A percentile compares a stretch with the other conserved stretches of the same genome.
Evolutionary conservation across 2,888 invertebrate species (phyloP).

Genomic region (Synergus japonicus): DNA sequence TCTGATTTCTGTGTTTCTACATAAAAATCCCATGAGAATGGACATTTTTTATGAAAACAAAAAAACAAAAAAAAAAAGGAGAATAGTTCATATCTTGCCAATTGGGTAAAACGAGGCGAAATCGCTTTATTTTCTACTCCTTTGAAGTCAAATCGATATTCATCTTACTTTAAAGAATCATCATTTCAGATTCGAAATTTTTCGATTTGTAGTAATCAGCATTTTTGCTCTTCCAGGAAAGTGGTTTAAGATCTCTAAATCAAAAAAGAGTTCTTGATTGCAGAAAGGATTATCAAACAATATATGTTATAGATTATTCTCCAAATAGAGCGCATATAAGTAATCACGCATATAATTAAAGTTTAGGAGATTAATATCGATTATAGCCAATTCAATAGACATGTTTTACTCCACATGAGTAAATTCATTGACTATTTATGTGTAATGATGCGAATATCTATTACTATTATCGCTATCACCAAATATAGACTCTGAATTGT

Average conservation of each 20-base stretch:
- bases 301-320: too few relatives aligned
- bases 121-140: slow-evolving; percentile 1
- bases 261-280: slow-evolving; percentile 17
- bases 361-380: slow-evolving; percentile 1
- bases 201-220: background rate
- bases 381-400: background rate
- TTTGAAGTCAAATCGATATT: slow-evolving; percentile 3
- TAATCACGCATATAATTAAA: background rate
- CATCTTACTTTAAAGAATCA: background rate
- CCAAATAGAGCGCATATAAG: too few relatives aligned
- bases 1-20: too few relatives aligned
- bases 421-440: slow-evolving; percentile 7
- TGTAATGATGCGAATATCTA: slow-evolving; percentile 1
- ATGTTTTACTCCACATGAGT: slow-evolving; percentile 13
- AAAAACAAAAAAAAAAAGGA: background rate
- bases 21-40: background rate
- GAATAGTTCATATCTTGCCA: background rate
- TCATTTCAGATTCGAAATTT: background rate
- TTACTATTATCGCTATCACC: background rate
- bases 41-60: background rate
- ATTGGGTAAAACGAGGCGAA: background rate
- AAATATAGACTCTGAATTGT: background rate
- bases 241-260: background rate
- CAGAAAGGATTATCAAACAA: background rate
- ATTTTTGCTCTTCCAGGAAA: background rate